Evolutionary conservation across 2,797 vertebrate genomes (phyloP), one percentile per base, ranked within the genome.

Genomic region (Myripristis murdjan): DNA sequence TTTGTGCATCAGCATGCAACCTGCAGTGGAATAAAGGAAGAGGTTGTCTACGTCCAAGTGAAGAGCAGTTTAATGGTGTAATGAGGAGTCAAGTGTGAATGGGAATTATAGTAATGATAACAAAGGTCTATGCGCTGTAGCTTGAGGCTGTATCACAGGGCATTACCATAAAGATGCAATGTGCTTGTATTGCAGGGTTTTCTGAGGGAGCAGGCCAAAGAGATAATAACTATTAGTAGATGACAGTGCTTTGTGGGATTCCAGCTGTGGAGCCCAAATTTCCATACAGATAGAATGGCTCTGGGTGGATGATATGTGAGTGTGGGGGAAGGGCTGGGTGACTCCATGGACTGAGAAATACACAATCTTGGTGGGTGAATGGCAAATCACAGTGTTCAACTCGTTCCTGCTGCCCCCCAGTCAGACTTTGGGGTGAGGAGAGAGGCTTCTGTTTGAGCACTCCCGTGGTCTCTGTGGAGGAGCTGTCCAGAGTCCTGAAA

Each of bases 221-320:
- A 98, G 96, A 97, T 97, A 98, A 98, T 97, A 97, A 98, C 97
- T 98, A 98, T 98, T 99, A 98, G 96, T 97, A 96, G 97, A 98
- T 97, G 96, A 97, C 96, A 96, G 95, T 95, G 95, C 95, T 96
- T 96, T 94, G 95, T 95, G 89, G 91, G 95, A 96, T 94, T 97
- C 97, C 97, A 98, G 97, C 97, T 99, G 97, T 97, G 97, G 88
- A 97, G 94, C 93, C 91, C 91, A 67, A 95, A 99, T 98, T 98
- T 98, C 96, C 97, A 98, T 99, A 98, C 97, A 98, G 97, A 99
- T 98, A 97, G 97, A 97, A 97, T 97, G 96, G 95, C 96, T 97
- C 95, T 96, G 96, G 96, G 96, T 95, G 96, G 96, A 96, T 97
- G 96, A 97, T 97, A 96, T 96, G 96, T 64, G 62, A 71, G 46